Percentiles rank a stretch among this genome's conserved stretches.
Evolutionary conservation across 1,140 invertebrate species (phyloP).

Genomic region (Lerema accius): DNA sequence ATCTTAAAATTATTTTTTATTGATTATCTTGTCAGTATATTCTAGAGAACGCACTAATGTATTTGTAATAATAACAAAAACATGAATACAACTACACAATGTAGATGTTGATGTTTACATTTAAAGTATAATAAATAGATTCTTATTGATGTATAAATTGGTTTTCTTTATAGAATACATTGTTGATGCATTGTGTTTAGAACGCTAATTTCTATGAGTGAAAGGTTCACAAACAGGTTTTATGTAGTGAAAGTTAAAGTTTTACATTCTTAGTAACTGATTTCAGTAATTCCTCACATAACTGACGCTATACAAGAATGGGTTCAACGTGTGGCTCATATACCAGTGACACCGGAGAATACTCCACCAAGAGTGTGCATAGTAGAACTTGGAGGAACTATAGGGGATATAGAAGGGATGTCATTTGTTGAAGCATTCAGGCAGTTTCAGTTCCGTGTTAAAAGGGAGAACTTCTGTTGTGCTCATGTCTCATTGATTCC

Average conservation of each 20-base stretch:
- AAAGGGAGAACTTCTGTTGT: slow-evolving; percentile 96
- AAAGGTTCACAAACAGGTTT: too few relatives aligned
- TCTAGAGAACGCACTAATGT: not conserved
- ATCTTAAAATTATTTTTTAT: too few relatives aligned
- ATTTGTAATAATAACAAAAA: not conserved
- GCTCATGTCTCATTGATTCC: slow-evolving; percentile 98
- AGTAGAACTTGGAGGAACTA: slow-evolving; percentile 97
- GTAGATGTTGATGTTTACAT: not conserved
- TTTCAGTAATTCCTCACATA: slow-evolving; percentile 98
- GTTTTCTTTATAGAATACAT: too few relatives aligned
- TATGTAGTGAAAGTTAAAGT: not conserved
- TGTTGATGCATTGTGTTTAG: too few relatives aligned
- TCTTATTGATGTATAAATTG: too few relatives aligned
- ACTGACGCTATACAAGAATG: slow-evolving; percentile 99
- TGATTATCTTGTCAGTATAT: too few relatives aligned
- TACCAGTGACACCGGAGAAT: slow-evolving; percentile 91
- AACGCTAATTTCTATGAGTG: too few relatives aligned
- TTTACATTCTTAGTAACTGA: slow-evolving; percentile 14
- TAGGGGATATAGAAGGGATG: slow-evolving; percentile 99
- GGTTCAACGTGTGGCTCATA: slow-evolving; percentile 95
- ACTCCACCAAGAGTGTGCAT: slow-evolving; percentile 94
- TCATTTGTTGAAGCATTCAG: slow-evolving; percentile 99
- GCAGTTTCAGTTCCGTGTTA: slow-evolving; percentile 97
- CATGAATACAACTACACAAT: too few relatives aligned
- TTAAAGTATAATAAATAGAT: not conserved